Evolutionary conservation across 1,140 invertebrate species (phyloP).

Genomic region (Drosophila orosa): DNA sequence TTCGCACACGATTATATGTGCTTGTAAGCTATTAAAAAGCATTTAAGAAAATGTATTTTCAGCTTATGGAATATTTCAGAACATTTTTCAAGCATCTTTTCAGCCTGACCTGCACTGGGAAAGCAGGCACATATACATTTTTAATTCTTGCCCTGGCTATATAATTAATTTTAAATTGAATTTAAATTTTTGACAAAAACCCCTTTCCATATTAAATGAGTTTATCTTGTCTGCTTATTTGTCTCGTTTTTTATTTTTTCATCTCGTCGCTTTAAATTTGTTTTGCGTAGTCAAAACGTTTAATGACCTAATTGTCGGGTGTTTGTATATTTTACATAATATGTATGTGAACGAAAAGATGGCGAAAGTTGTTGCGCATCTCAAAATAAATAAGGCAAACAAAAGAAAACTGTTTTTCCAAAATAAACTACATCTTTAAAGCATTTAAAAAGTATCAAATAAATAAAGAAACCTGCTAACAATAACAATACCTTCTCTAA

Average conservation of each 20-base stretch:
- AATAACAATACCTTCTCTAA: background rate
- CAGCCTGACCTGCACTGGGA: background rate
- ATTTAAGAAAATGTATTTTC: conserved; percentile 7
- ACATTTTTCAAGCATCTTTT: background rate
- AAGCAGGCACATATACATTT: background rate
- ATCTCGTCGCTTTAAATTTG: conserved; percentile 1
- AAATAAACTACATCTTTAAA: background rate
- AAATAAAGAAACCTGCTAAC: background rate
- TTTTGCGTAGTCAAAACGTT: conserved; percentile 38
- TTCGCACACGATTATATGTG: conserved; percentile 1
- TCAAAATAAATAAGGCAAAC: background rate
- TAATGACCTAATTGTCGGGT: conserved; percentile 60
- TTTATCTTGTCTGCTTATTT: conserved; percentile 17
- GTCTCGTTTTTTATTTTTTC: background rate
- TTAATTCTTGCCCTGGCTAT: background rate
- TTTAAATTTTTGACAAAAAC: conserved; percentile 24
- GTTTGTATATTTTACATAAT: conserved; percentile 37
- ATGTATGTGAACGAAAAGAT: conserved; percentile 32
- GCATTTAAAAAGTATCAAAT: background rate
- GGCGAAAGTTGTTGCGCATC: conserved; percentile 51
- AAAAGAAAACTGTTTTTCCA: background rate
- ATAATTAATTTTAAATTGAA: conserved; percentile 26
- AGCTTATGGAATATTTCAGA: conserved; percentile 6
- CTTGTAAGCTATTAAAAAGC: conserved; percentile 26
- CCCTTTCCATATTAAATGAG: conserved; percentile 17